Evolutionary conservation across 1,140 invertebrate species (phyloP).

Genomic region (Camponotus vicinus): DNA sequence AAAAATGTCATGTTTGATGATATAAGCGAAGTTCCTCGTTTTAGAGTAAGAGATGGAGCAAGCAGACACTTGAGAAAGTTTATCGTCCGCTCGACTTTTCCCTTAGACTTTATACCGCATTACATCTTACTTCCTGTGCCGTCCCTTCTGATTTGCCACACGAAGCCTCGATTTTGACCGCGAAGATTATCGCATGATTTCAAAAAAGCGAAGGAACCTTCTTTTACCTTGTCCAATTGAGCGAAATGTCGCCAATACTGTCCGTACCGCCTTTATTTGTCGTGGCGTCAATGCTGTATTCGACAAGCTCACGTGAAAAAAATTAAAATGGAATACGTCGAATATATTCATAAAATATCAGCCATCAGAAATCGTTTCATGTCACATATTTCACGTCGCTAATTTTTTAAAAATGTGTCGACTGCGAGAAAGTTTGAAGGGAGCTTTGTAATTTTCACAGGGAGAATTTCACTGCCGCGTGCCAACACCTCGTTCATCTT

Average conservation of each 20-base stretch:
- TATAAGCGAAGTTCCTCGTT: conserved; percentile 10
- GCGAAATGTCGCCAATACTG: conserved; percentile 15
- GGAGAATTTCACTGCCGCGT: conserved; percentile 32
- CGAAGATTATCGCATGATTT: conserved; percentile 1
- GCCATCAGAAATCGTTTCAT: not conserved
- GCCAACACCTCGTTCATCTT: conserved; percentile 35
- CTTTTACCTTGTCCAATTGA: conserved; percentile 14
- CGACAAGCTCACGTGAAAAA: not conserved
- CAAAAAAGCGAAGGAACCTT: not conserved
- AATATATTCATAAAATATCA: conserved; percentile 9
- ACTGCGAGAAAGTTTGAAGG: conserved; percentile 6
- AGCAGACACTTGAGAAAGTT: conserved; percentile 39
- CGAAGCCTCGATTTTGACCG: not conserved
- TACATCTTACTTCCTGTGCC: conserved; percentile 28
- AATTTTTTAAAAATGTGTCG: not conserved
- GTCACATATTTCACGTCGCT: not conserved
- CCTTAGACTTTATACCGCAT: conserved; percentile 44
- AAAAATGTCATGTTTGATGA: conserved; percentile 60
- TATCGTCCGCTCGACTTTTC: conserved; percentile 36
- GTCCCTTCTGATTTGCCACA: conserved; percentile 18
- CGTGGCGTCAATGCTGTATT: not conserved
- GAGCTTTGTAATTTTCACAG: conserved; percentile 12
- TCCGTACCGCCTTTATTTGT: conserved; percentile 1
- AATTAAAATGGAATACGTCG: not conserved
- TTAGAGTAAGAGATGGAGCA: conserved; percentile 9